Base-by-base conservation (phyloP, 92 coral and sea anemone genomes). In the Actinostola sp. region DNA sequence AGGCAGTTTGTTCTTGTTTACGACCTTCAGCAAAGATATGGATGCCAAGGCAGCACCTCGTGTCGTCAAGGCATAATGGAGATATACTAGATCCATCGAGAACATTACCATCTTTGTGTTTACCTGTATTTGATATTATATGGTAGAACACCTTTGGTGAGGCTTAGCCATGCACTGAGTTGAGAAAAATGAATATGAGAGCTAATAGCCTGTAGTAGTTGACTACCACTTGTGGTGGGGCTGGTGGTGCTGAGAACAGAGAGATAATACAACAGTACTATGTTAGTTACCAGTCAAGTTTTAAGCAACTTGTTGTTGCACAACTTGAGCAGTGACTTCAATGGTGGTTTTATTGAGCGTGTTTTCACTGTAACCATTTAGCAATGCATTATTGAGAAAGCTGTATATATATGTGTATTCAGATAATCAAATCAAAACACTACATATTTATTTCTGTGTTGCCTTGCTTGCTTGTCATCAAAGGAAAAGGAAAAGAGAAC, bases 151-250 rank as follows among this genome's bases (percentile, higher is more conserved):
- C 97, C 99, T 68, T 86, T 77, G 44, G 92, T 92, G 45, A 84
- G 66, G 46, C 93, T 95, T 15, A 95, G 84, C 99, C 99, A 95
- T 19, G 99, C 97, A 71, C 99, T 95, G 43, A 95, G 87, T 74
- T 95, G 99, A 15, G 99, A 95, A 57, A 95, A 95, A 56, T 95
- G 93, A 61, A 92, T 78, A 76, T 95, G 89, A 9, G 99, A 95
- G 65, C 93, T 72, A 19, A 95, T 81, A 14, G 99, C 99, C 63
- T 95, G 99, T 19, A 86, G 74, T 31, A 95, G 77, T 84, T 88
- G 80, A 43, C 87, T 87, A 49, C 92, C 97, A 76, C 83, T 87
- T n/a, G 83, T 81, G n/a, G 32, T 58, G 31, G 70, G 63, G 12
- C 61, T 66, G 41, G 43, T 39, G 24, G 43, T 39, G 24, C 61